phyloP scores from a whole-genome alignment of 2,888 invertebrate species.

The Phrixothrix hirtus region DNA sequence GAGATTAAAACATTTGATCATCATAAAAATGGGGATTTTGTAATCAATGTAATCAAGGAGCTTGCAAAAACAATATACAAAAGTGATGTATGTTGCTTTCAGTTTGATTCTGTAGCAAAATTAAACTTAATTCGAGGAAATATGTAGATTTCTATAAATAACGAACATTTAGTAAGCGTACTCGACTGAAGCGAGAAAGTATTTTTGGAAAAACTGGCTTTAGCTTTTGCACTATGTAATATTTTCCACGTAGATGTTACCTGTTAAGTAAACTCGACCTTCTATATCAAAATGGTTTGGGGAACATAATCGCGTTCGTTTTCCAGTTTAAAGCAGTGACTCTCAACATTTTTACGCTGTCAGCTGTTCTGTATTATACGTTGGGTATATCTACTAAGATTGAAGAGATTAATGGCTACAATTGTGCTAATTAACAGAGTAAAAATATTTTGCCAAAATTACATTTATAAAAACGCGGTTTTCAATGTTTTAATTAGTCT shows the following conservation, averaged over 20 bases:
- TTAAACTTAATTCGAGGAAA: slow-evolving; percentile 34
- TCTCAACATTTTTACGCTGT: not conserved
- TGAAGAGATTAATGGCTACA: too few species aligned
- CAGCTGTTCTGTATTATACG: not conserved
- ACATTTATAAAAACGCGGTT: too few species aligned
- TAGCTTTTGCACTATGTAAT: slow-evolving; percentile 20
- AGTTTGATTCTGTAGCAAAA: slow-evolving; percentile 27
- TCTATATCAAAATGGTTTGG: not conserved
- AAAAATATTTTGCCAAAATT: too few species aligned
- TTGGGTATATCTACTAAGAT: too few species aligned
- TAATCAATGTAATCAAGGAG: too few species aligned
- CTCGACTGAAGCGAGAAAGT: slow-evolving; percentile 28
- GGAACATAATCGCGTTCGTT: not conserved
- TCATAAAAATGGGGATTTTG: too few species aligned
- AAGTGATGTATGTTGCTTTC: slow-evolving; percentile 20
- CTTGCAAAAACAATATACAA: too few species aligned
- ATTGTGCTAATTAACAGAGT: too few species aligned
- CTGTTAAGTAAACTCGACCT: slow-evolving; percentile 3
- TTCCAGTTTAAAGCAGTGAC: too few species aligned
- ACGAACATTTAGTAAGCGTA: slow-evolving; percentile 29
- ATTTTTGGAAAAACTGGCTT: slow-evolving; percentile 33
- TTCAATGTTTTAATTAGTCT: too few species aligned
- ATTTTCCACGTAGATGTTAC: slow-evolving; percentile 17
- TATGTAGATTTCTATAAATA: slow-evolving; percentile 30
- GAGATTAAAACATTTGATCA: too few species aligned